These are phyloP conservation scores for Talpa occidentalis DNA, from an alignment of 2,113 vertebrate species.

Conservation along the genomic window DNA sequence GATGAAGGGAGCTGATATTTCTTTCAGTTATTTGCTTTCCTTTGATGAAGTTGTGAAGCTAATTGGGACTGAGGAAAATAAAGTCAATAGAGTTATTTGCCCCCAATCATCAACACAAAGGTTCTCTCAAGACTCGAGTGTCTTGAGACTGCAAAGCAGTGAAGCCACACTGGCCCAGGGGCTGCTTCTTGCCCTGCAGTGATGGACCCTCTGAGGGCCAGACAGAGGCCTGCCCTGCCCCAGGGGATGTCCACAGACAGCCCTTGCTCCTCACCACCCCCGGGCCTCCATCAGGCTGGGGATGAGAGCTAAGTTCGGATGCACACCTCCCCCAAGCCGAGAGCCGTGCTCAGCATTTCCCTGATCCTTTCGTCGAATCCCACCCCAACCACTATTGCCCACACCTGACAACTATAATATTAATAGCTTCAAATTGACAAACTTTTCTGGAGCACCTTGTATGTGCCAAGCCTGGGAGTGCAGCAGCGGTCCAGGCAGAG, in stretches of 20 bases:
- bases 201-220: not conserved
- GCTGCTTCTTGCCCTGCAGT: not conserved
- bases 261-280: not conserved
- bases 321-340: not conserved
- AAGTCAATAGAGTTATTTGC: not conserved
- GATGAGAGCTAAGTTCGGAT: not conserved
- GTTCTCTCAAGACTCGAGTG: not conserved
- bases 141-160: not conserved
- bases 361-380: not conserved
- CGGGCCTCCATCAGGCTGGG: not conserved
- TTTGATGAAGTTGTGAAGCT: not conserved
- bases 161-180: not conserved
- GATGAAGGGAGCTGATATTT: not conserved
- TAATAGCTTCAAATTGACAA: not conserved
- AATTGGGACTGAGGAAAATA: not conserved
- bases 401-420: not conserved
- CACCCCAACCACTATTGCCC: not conserved
- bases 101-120: not conserved
- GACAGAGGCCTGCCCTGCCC: not conserved
- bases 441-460: not conserved
- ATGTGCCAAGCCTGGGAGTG: not conserved
- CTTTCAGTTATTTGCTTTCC: not conserved
- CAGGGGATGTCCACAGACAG: not conserved
- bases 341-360: not conserved
- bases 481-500: too few relatives aligned